These are phyloP conservation scores for Ellobium chinense DNA, from an alignment of 2,888 invertebrate genomes.

Conservation along the genomic window DNA sequence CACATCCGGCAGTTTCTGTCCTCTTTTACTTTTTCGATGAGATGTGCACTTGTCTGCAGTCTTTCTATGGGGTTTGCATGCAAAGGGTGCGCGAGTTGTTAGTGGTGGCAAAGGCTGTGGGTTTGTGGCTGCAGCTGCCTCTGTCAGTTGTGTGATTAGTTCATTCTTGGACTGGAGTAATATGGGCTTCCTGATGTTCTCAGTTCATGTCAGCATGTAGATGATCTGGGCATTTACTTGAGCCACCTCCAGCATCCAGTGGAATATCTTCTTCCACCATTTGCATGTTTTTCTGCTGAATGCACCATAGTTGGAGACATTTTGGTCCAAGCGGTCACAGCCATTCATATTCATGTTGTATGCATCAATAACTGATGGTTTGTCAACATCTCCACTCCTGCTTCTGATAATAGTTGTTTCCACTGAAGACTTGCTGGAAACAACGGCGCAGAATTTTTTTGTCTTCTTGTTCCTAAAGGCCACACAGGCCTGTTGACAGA, in stretches of 20 bases:
- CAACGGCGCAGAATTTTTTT: background rate
- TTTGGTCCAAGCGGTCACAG: conserved; percentile 8
- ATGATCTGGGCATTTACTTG: conserved; percentile 15
- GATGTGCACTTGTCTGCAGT: background rate
- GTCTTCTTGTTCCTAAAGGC: conserved; percentile 14
- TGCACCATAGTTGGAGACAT: background rate
- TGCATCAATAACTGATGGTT: background rate
- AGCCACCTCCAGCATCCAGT: background rate
- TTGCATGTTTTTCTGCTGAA: background rate
- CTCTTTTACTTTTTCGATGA: background rate
- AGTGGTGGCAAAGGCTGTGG: background rate
- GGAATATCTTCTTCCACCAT: conserved; percentile 11
- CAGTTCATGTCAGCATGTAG: background rate
- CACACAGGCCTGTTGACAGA: background rate
- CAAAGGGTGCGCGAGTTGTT: background rate
- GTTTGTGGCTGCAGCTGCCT: background rate
- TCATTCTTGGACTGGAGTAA: background rate
- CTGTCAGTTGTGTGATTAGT: background rate
- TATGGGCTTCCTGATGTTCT: background rate
- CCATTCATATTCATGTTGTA: conserved; percentile 23
- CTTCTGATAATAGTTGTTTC: background rate
- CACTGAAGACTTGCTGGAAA: background rate
- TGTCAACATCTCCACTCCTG: background rate
- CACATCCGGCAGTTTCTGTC: background rate
- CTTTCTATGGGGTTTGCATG: background rate